phyloP scores from a whole-genome alignment of 2,797 vertebrate genomes.

The Ctenosaura bakeri region DNA sequence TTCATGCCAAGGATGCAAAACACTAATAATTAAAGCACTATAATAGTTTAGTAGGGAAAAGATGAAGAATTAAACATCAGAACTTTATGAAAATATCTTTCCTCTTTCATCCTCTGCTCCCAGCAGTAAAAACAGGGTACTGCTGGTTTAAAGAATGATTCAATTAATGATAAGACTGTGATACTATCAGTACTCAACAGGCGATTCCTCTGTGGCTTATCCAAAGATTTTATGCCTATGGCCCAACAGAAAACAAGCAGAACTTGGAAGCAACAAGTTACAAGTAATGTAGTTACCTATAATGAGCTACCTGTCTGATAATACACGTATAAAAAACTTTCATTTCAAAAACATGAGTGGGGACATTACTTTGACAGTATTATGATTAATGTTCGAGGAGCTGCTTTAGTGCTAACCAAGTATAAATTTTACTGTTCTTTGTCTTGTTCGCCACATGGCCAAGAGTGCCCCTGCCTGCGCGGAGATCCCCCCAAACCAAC shows the following conservation, averaged over 20 bases:
- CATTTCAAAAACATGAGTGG: too few relatives aligned
- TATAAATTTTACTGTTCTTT: too few relatives aligned
- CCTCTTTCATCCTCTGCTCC: accelerated
- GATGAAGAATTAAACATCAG: background rate
- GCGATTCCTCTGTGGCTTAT: background rate
- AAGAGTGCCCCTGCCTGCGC: too few relatives aligned
- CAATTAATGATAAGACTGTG: background rate
- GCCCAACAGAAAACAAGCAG: background rate
- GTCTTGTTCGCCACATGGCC: too few relatives aligned
- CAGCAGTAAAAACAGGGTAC: background rate
- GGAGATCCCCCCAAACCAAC: too few relatives aligned
- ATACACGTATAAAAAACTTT: too few relatives aligned
- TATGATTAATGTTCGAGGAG: too few relatives aligned
- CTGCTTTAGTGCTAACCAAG: too few relatives aligned
- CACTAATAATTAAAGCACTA: background rate
- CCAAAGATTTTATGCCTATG: background rate
- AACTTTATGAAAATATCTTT: background rate
- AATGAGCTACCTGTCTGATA: too few relatives aligned
- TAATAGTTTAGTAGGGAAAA: background rate
- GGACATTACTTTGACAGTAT: too few relatives aligned
- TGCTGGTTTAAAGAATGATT: background rate
- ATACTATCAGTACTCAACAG: background rate
- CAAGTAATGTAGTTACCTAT: too few relatives aligned
- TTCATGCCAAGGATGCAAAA: slow-evolving; percentile 24
- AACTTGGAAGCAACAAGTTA: too few relatives aligned